Evolutionary conservation across 2,888 invertebrate genomes (phyloP), one percentile per base, ranked within the genome.

Genomic region (Pycnomerus fuliginosus): DNA sequence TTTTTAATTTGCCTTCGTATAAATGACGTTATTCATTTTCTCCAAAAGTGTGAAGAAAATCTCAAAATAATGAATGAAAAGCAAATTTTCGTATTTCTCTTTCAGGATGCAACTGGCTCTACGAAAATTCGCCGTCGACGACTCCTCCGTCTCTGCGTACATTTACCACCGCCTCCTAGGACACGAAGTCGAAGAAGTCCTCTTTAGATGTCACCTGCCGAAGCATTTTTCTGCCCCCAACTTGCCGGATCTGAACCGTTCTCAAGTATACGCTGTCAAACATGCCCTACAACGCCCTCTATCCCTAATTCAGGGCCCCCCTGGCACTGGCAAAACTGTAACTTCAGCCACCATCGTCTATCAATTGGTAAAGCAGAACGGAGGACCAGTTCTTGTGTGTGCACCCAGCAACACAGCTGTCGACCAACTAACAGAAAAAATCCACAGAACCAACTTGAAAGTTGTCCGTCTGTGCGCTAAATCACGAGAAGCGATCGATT

Each of bases 351-450:
- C 98, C 0, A 95, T 99, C 55, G 99, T 99, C 2, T 99, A 97
- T 70, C 99, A 99, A 68, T 76, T 99, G 42, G 95, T 93, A 0
- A 88, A 94, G 62, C 94, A 96, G 67, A 93, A 87, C 58, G 91
- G 92, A 2, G 92, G 92, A 1, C 92, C 94, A 0, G 96, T 99
- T 0, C 77, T 99, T 1, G 99, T 99, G 0, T 99, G 99, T 70
- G 98, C 99, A 0, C 99, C 99, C 0, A 96, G 95, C 47, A 99
- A 99, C 73, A 99, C 98, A 1, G 99, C 99, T 14, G 99, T 99
- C 0, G 99, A 99, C 72, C 99, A 99, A 65, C 78, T 99, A 11
- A 98, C 99, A 0, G 98, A 98, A 71, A 99, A 99, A 73, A 98
- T 99, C 39, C 98, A 99, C 71, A 83, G 87, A 55, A 98, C 98